Conservation (phyloP, 2,113 vertebrate species). For the Sylvietta virens region DNA sequence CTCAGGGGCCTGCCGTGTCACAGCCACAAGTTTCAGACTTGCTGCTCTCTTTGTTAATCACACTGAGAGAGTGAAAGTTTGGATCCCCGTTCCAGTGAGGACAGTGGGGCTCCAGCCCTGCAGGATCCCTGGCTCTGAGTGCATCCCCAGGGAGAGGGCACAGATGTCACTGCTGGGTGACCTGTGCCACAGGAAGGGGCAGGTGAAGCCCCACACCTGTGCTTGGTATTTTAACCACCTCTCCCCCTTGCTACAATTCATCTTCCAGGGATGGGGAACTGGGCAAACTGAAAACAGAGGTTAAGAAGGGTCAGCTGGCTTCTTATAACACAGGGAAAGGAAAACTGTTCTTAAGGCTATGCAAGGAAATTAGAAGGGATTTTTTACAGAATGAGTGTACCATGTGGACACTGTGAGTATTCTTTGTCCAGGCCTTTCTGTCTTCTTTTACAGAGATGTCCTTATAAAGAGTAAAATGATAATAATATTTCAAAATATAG, state of each 20-base stretch:
- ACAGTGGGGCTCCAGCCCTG: neutral
- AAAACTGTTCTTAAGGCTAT: neutral
- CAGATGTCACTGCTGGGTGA: neutral
- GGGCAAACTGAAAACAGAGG: neutral
- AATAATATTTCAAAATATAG: neutral
- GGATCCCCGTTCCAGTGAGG: neutral
- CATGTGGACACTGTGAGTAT: neutral
- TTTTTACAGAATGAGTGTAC: neutral
- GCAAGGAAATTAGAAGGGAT: neutral
- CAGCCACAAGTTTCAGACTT: neutral
- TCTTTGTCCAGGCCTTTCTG: neutral
- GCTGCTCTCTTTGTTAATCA: neutral
- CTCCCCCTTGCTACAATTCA: neutral
- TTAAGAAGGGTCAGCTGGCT: neutral
- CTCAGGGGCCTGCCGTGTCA: neutral
- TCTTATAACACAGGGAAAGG: neutral
- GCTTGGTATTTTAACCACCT: neutral
- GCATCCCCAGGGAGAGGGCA: neutral
- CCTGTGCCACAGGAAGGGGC: neutral
- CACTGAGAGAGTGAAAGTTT: neutral
- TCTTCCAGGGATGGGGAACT: neutral
- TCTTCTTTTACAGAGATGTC: neutral
- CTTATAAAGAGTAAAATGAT: neutral
- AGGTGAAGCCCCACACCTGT: accelerated
- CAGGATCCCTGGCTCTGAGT: neutral